A percentile compares a stretch with the other conserved stretches of the same genome.
phyloP scores from a whole-genome alignment of 2,888 invertebrate species.

The Yponomeuta cagnagella region DNA sequence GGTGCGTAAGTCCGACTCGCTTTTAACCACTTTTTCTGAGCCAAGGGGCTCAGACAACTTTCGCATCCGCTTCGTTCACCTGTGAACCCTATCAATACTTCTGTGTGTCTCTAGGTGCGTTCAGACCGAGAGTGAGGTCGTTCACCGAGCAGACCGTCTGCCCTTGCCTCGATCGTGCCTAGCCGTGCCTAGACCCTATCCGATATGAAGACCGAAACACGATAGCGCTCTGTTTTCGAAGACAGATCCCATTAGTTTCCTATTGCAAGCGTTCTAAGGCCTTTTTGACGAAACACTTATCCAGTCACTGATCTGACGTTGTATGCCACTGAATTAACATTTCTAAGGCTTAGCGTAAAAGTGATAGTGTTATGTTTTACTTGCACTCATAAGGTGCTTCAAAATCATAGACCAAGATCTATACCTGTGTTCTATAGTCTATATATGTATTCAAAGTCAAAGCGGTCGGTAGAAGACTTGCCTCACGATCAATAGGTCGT shows the following conservation, averaged over 20 bases:
- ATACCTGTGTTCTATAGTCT: too few relatives aligned
- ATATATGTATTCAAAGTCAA: too few relatives aligned
- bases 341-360: too few relatives aligned
- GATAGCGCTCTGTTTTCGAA: not conserved
- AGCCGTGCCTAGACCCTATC: not conserved
- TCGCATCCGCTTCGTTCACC: not conserved
- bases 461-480: too few relatives aligned
- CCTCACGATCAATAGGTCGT: too few relatives aligned
- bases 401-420: too few relatives aligned
- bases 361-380: too few relatives aligned
- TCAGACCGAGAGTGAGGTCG: not conserved
- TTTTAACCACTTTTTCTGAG: too few relatives aligned
- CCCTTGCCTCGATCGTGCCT: constrained; percentile 1
- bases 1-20: too few relatives aligned
- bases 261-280: not conserved
- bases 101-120: not conserved
- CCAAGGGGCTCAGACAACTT: too few relatives aligned
- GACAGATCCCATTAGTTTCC: not conserved
- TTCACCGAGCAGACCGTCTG: not conserved
- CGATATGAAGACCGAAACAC: not conserved
- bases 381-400: too few relatives aligned
- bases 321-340: not conserved
- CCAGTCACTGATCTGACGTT: not conserved
- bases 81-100: not conserved
- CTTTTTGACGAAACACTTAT: not conserved